Conservation (phyloP, 2,888 invertebrate species). For the Bimastos eiseni region DNA sequence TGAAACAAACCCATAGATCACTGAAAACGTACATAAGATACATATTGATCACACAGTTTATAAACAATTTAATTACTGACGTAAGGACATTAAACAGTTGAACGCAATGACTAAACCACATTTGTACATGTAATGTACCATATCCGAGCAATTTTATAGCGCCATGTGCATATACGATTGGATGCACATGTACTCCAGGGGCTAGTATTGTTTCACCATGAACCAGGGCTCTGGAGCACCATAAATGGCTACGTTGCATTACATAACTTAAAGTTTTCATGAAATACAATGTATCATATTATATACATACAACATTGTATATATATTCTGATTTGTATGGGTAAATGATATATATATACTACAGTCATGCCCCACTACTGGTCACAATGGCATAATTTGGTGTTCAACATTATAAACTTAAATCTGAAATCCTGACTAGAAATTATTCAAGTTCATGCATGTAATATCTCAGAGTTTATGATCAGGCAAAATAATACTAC, state of each 20-base stretch:
- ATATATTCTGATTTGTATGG: not conserved
- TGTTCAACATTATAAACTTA: not conserved
- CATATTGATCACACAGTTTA: not conserved
- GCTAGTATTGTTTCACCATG: not conserved
- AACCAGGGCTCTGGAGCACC: not conserved
- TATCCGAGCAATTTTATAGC: not conserved
- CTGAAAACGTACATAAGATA: slow-evolving; percentile 8
- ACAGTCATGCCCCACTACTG: not conserved
- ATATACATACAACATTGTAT: not conserved
- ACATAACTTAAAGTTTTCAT: not conserved
- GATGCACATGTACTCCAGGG: not conserved
- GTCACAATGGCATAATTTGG: not conserved
- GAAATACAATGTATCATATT: not conserved
- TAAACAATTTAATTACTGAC: not conserved
- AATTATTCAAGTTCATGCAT: too few species aligned
- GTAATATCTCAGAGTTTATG: not conserved
- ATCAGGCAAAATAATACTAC: not conserved
- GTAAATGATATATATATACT: not conserved
- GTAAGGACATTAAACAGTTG: not conserved
- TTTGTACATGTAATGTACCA: not conserved
- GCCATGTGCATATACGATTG: not conserved
- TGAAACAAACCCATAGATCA: slow-evolving; percentile 15
- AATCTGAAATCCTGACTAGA: too few species aligned
- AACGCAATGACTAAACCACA: not conserved
- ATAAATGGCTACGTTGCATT: not conserved